A percentile compares a stretch with the other conserved stretches of the same genome.
Conservation (phyloP, 1,140 invertebrate genomes). For the Caenorhabditis briggsae region DNA sequence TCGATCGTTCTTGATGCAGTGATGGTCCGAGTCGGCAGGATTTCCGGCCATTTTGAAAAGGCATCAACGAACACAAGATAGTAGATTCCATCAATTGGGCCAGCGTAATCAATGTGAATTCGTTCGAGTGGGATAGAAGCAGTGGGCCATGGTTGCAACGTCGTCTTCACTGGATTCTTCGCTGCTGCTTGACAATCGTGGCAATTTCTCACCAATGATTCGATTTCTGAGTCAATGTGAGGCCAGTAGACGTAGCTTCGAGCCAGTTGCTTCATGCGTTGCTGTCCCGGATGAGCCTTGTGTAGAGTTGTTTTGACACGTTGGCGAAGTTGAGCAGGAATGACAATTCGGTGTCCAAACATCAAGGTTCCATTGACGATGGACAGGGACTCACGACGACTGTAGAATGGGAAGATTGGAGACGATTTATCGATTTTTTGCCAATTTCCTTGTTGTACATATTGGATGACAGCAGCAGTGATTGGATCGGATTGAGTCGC, state of each 20-base stretch:
- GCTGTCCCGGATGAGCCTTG: slow-evolving; percentile 72
- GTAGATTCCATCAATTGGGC: slow-evolving; percentile 76
- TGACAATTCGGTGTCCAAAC: slow-evolving; percentile 60
- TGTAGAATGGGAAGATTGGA: not conserved
- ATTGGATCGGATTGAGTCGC: not conserved
- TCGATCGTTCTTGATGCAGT: too few relatives aligned
- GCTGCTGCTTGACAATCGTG: slow-evolving; percentile 75
- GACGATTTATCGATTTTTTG: not conserved
- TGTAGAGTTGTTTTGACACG: slow-evolving; percentile 72
- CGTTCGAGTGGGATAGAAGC: slow-evolving; percentile 72
- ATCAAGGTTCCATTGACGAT: slow-evolving; percentile 67
- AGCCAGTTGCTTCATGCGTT: slow-evolving; percentile 76
- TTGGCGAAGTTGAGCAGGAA: slow-evolving; percentile 68
- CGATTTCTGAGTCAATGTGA: slow-evolving; percentile 79
- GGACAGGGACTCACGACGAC: not conserved
- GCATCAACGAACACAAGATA: too few relatives aligned
- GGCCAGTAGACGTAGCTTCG: slow-evolving; percentile 79
- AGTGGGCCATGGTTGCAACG: slow-evolving; percentile 66
- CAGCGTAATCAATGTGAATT: slow-evolving; percentile 79
- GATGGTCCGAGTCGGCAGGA: too few relatives aligned
- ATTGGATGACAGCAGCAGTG: not conserved
- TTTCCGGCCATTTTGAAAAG: too few relatives aligned
- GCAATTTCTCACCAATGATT: too few relatives aligned
- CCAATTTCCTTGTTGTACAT: not conserved
- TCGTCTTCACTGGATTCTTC: slow-evolving; percentile 55